These are phyloP conservation scores for Lutraria lutraria DNA, from an alignment of 2,888 invertebrate genomes.

Conservation along the genomic window DNA sequence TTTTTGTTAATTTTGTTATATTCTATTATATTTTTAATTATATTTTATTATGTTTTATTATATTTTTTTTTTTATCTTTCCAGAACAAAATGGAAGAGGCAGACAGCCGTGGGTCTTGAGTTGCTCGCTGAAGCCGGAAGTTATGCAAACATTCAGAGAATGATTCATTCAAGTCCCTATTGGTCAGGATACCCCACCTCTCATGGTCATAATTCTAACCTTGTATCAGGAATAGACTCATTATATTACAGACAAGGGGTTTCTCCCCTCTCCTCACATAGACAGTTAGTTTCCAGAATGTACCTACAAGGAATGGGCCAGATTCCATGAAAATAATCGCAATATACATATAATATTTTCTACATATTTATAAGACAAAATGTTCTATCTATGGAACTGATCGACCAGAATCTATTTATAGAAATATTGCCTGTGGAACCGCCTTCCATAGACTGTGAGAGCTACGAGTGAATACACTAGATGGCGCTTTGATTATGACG, in stretches of 20 bases:
- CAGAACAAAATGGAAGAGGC: conserved; percentile 99
- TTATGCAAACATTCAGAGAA: conserved; percentile 97
- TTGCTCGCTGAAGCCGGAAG: conserved; percentile 99
- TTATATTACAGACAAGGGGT: conserved; percentile 67
- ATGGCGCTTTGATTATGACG: background rate
- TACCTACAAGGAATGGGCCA: conserved; percentile 70
- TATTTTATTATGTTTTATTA: no score
- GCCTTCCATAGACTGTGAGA: background rate
- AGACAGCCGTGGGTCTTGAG: conserved; percentile 98
- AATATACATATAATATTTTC: background rate
- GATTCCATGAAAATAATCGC: conserved; percentile 40
- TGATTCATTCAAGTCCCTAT: conserved; percentile 88
- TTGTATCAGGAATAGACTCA: conserved; percentile 61
- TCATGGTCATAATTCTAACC: conserved; percentile 46
- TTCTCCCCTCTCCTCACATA: conserved; percentile 65
- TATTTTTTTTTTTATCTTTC: conserved; percentile 69
- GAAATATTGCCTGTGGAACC: background rate
- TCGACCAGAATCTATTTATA: background rate
- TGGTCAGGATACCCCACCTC: conserved; percentile 83
- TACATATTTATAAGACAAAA: background rate
- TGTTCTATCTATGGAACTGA: background rate
- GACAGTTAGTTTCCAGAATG: conserved; percentile 70
- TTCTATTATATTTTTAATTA: no score
- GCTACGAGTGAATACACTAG: background rate
- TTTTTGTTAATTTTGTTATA: no score